Evolutionary conservation across 2,888 invertebrate species (phyloP).

Genomic region (Caenorhabditis sinica): DNA sequence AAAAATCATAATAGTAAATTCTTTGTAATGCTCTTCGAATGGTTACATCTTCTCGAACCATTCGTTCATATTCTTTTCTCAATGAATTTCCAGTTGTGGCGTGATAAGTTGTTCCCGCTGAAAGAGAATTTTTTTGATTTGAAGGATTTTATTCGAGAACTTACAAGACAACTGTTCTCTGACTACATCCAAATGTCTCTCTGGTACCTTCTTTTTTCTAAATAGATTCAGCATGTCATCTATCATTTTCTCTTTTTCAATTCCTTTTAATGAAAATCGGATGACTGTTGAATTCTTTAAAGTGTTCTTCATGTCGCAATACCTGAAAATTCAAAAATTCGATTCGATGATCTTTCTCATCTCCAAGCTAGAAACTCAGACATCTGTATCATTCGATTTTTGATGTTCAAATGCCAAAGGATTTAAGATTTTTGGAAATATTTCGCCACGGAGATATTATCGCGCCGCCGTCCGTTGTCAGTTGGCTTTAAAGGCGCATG

Average conservation of each 20-base stretch:
- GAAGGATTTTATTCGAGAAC: background rate
- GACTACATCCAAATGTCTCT: slow-evolving; percentile 25
- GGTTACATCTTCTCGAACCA: slow-evolving; percentile 36
- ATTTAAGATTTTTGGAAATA: too few species aligned
- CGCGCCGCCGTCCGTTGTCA: too few species aligned
- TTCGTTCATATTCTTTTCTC: slow-evolving; percentile 22
- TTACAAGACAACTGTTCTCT: slow-evolving; percentile 35
- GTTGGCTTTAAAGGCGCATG: too few species aligned
- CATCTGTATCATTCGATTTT: slow-evolving; percentile 1
- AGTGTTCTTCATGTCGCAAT: too few species aligned
- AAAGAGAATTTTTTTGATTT: too few species aligned
- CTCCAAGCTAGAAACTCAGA: background rate
- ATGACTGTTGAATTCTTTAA: slow-evolving; percentile 36
- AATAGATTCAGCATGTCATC: slow-evolving; percentile 31
- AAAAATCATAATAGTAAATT: too few species aligned
- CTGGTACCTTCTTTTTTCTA: slow-evolving; percentile 19
- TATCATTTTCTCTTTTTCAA: slow-evolving; percentile 33
- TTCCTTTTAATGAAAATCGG: slow-evolving; percentile 23
- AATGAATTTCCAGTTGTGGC: slow-evolving; percentile 33
- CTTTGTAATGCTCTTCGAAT: slow-evolving; percentile 41
- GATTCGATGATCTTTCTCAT: too few species aligned
- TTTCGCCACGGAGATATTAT: slow-evolving; percentile 6
- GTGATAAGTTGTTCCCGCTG: slow-evolving; percentile 37
- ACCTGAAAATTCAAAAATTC: too few species aligned
- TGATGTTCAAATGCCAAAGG: background rate